Evolutionary conservation across 1,140 invertebrate genomes (phyloP).

Genomic region (Bradysia coprophila): DNA sequence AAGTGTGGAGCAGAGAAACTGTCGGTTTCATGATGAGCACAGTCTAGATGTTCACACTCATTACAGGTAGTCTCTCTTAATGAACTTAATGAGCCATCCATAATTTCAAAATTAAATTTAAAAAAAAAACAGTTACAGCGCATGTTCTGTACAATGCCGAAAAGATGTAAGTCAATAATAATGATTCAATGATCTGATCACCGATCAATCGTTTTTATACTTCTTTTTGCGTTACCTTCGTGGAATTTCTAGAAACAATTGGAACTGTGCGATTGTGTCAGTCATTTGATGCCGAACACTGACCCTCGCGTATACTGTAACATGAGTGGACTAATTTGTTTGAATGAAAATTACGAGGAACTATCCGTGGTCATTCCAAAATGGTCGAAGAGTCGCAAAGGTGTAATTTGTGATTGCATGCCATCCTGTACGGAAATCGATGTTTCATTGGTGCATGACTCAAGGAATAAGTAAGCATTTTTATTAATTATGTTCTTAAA

Average conservation of each 20-base stretch:
- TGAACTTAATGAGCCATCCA: no score
- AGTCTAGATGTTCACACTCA: conserved; percentile 34
- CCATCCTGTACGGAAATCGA: conserved; percentile 42
- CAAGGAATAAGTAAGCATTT: conserved; percentile 21
- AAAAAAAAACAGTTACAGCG: conserved; percentile 49
- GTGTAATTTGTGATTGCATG: conserved; percentile 37
- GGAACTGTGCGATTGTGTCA: conserved; percentile 39
- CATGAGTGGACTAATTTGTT: conserved; percentile 34
- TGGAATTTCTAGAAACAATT: no score
- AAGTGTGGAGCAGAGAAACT: conserved; percentile 30
- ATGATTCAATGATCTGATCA: no score
- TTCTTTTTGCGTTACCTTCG: no score
- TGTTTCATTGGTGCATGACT: conserved; percentile 31
- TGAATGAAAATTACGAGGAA: conserved; percentile 36
- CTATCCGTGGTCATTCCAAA: conserved; percentile 35
- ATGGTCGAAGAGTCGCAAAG: conserved; percentile 21
- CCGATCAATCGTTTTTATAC: no score
- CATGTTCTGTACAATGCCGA: conserved; percentile 45
- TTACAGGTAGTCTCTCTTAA: no score
- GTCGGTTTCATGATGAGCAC: conserved; percentile 43
- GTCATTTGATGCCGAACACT: conserved; percentile 41
- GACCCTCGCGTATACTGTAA: conserved; percentile 28
- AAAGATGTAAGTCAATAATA: no score
- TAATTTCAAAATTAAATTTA: no score
- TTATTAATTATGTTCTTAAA: no score